Evolutionary conservation across 2,113 vertebrate species (phyloP).

Genomic region (Saimiri boliviensis): DNA sequence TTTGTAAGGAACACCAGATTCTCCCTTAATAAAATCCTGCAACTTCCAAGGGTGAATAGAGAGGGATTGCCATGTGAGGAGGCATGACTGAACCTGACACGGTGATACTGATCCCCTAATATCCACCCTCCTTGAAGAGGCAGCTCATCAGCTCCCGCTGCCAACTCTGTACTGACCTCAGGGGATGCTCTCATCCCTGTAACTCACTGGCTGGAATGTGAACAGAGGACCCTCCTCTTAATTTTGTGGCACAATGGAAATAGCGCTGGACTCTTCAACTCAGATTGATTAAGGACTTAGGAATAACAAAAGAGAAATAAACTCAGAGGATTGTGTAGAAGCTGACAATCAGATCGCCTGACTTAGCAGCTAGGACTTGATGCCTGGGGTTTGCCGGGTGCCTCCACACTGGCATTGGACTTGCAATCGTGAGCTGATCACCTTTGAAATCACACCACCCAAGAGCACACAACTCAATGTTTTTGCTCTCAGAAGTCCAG

Average conservation of each 20-base stretch:
- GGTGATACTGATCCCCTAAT: rapidly evolving
- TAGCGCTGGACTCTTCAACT: background rate
- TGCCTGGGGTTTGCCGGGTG: background rate
- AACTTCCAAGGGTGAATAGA: background rate
- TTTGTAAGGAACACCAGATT: background rate
- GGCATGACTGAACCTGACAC: background rate
- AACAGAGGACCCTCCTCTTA: background rate
- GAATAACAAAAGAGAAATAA: background rate
- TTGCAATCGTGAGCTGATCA: rapidly evolving
- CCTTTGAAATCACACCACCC: background rate
- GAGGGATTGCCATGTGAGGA: background rate
- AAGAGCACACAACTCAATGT: no score
- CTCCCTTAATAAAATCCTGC: background rate
- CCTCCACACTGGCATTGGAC: background rate
- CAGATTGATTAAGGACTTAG: background rate
- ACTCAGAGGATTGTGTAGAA: background rate
- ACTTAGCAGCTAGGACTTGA: background rate
- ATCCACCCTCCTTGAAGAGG: background rate
- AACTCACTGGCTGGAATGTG: background rate
- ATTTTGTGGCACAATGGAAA: background rate
- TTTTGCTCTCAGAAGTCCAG: background rate
- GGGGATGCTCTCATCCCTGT: background rate
- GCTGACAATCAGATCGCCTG: background rate
- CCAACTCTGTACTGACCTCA: background rate
- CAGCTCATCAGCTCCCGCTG: background rate